Percentiles rank a stretch among this genome's conserved stretches.
phyloP scores from a whole-genome alignment of 2,888 invertebrate species.

The Trypoxylon attenuatum region DNA sequence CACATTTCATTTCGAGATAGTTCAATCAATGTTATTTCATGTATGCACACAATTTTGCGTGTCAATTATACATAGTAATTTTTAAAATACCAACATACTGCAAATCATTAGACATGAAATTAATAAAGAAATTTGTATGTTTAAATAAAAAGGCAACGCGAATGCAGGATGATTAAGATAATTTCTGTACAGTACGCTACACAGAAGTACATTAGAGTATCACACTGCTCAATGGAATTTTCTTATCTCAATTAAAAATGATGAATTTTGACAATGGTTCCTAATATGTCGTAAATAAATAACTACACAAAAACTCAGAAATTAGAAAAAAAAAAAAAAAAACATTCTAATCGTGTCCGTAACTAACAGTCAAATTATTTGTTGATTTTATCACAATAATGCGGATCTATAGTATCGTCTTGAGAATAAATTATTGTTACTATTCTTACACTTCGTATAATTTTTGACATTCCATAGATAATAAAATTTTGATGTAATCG shows the following conservation, averaged over 20 bases:
- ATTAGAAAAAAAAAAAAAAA: no score
- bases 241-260: constrained; percentile 12
- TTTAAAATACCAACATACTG: no score
- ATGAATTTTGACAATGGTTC: constrained; percentile 23
- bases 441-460: constrained; percentile 51
- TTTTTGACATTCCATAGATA: constrained; percentile 58
- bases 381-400: constrained; percentile 45
- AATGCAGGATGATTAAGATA: neutral
- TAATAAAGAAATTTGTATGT: constrained; percentile 1
- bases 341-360: constrained; percentile 32
- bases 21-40: no score
- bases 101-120: neutral
- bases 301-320: constrained; percentile 43
- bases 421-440: constrained; percentile 58
- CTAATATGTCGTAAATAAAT: constrained; percentile 49
- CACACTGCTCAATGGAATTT: constrained; percentile 6
- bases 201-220: constrained; percentile 1
- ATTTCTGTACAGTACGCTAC: constrained; percentile 19
- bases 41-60: no score
- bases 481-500: constrained; percentile 52
- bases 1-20: no score
- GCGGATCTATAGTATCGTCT: constrained; percentile 46
- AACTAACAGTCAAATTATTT: constrained; percentile 22
- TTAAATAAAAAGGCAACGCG: neutral
- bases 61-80: no score